phyloP scores from a whole-genome alignment of 2,113 vertebrate species.

The Oreochromis aureus region DNA sequence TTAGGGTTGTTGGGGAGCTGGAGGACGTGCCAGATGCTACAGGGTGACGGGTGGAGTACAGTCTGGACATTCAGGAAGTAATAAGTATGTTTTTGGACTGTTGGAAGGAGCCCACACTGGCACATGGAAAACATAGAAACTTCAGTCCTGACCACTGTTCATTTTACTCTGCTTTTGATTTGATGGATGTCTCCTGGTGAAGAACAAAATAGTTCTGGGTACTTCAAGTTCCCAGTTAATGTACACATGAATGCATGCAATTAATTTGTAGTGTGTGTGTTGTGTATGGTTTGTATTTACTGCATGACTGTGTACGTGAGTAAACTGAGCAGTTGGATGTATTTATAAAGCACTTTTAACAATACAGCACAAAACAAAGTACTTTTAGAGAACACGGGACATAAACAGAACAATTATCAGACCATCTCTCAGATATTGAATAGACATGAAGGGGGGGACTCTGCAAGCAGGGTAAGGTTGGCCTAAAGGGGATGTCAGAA shows the following conservation, averaged over 20 bases:
- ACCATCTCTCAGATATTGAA: constrained; percentile 34
- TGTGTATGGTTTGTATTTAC: neutral
- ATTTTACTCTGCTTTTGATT: neutral
- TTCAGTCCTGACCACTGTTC: rapidly evolving
- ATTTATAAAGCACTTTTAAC: constrained; percentile 28
- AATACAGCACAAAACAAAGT: constrained; percentile 45
- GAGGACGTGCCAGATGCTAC: neutral
- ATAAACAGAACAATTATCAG: constrained; percentile 39
- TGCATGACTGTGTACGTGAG: neutral
- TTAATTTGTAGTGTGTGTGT: neutral
- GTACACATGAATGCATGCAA: neutral
- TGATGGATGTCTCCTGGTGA: neutral
- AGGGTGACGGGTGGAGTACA: neutral
- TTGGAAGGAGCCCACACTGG: neutral
- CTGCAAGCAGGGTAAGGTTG: neutral
- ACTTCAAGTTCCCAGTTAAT: neutral
- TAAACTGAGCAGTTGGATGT: neutral
- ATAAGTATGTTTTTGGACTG: neutral
- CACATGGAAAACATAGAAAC: neutral
- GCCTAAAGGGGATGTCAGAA: constrained; percentile 19
- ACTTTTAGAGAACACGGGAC: constrained; percentile 19
- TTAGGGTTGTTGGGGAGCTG: neutral
- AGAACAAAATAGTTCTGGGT: neutral
- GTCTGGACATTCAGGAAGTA: neutral
- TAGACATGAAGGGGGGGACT: neutral